Conservation (phyloP, 2,797 vertebrate species). For the Acomys russatus region DNA sequence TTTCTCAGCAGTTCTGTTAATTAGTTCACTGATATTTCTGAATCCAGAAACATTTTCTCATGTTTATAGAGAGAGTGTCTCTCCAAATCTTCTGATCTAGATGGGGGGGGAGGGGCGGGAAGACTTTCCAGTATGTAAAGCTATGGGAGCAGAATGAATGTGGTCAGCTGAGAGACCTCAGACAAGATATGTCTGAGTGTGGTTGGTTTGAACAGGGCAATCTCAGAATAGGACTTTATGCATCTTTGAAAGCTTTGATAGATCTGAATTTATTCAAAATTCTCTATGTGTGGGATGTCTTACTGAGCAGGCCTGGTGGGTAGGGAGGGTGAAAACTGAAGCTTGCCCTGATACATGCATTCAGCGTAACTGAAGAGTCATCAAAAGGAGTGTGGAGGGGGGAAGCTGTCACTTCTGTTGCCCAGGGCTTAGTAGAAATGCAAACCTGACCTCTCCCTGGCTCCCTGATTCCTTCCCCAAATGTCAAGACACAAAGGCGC, state of each 20-base stretch:
- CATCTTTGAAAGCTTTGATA: background rate
- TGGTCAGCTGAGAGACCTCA: background rate
- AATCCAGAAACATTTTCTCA: slow-evolving; percentile 10
- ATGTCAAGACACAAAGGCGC: slow-evolving; percentile 38
- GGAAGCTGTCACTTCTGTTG: background rate
- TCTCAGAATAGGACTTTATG: slow-evolving; percentile 8
- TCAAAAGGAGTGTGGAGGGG: background rate
- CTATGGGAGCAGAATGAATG: background rate
- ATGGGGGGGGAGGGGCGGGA: background rate
- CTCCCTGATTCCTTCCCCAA: slow-evolving; percentile 26
- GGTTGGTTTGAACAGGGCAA: background rate
- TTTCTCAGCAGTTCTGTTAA: slow-evolving; percentile 7
- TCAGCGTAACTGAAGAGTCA: background rate
- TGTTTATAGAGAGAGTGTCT: slow-evolving; percentile 28
- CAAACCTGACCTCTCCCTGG: background rate
- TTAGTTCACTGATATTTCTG: slow-evolving; percentile 14
- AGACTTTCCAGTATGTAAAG: background rate
- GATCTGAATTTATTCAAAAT: background rate
- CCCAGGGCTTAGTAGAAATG: background rate
- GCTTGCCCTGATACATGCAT: background rate
- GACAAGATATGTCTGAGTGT: background rate
- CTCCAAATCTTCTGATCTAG: background rate
- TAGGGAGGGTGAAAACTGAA: background rate
- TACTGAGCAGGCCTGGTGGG: background rate
- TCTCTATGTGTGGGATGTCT: background rate